These are phyloP conservation scores for Garrulus glandarius DNA, from an alignment of 2,797 vertebrate species.

Conservation along the genomic window DNA sequence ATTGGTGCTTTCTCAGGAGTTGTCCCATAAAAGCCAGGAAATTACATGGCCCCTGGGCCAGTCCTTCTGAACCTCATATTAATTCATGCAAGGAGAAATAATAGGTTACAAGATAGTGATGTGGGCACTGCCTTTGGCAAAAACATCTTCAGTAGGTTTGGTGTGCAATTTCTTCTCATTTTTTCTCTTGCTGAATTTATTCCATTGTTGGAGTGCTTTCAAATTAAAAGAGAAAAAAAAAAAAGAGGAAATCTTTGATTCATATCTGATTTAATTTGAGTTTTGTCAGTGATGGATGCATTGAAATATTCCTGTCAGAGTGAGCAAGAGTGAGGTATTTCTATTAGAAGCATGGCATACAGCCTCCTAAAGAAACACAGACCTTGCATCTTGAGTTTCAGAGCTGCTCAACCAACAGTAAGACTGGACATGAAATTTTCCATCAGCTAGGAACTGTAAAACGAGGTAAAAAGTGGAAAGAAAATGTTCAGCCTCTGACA, in stretches of 20 bases:
- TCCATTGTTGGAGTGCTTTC: conserved; percentile 38
- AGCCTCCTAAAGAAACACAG: conserved; percentile 1
- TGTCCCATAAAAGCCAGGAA: not conserved
- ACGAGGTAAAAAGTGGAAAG: not conserved
- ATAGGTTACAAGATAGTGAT: not conserved
- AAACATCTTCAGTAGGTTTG: not conserved
- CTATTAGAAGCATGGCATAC: not conserved
- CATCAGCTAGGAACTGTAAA: not conserved
- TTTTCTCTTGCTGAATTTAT: conserved; percentile 22
- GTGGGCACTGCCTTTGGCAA: not conserved
- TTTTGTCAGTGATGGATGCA: conserved; percentile 59
- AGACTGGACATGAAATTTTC: not conserved
- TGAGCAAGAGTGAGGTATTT: not conserved
- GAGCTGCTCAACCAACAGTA: not conserved
- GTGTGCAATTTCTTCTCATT: conserved; percentile 8
- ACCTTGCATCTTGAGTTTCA: not conserved
- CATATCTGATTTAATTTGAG: conserved; percentile 65
- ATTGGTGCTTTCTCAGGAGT: not conserved
- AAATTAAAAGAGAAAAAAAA: conserved; percentile 45
- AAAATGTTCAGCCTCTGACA: not conserved
- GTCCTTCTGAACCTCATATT: not conserved
- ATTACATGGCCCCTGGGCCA: not conserved
- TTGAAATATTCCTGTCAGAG: conserved; percentile 62
- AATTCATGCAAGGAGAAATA: not conserved
- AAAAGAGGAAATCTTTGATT: conserved; percentile 48